Percentiles rank a stretch among this genome's conserved stretches.
Conservation (phyloP, 2,888 invertebrate species). For the Heliconius ismenius region DNA sequence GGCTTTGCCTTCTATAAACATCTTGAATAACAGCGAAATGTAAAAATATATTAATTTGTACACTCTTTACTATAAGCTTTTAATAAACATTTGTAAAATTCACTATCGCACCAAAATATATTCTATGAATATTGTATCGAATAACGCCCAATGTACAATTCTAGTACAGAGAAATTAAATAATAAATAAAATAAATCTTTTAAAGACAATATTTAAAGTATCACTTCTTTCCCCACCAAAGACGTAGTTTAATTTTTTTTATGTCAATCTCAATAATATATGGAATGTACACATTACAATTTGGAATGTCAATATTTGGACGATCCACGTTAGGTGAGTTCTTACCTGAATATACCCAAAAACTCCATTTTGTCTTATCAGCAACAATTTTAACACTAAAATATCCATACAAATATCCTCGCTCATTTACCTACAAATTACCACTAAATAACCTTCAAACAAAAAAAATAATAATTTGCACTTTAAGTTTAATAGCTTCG, state of each 20-base stretch:
- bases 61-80: slow-evolving; percentile 71
- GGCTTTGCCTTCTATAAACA: slow-evolving; percentile 76
- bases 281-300: slow-evolving; percentile 52
- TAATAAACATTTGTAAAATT: slow-evolving; percentile 79
- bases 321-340: slow-evolving; percentile 28
- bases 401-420: slow-evolving; percentile 60
- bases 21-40: slow-evolving; percentile 76
- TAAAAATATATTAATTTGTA: slow-evolving; percentile 82
- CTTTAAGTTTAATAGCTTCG: slow-evolving; percentile 73
- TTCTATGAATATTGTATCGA: slow-evolving; percentile 64
- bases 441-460: slow-evolving; percentile 69
- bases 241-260: slow-evolving; percentile 56
- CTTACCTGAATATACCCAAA: slow-evolving; percentile 17
- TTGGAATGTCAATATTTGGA: slow-evolving; percentile 52
- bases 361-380: slow-evolving; percentile 35
- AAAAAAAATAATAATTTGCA: slow-evolving; percentile 65
- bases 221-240: slow-evolving; percentile 73
- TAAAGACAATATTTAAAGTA: slow-evolving; percentile 63
- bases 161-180: slow-evolving; percentile 68
- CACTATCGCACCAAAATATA: slow-evolving; percentile 81
- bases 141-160: slow-evolving; percentile 66
- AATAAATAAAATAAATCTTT: slow-evolving; percentile 65
- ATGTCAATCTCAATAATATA: slow-evolving; percentile 51
- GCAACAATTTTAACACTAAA: slow-evolving; percentile 73
- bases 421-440: slow-evolving; percentile 65